Conservation (phyloP, 2,797 vertebrate genomes). For the Siniperca undulata region DNA sequence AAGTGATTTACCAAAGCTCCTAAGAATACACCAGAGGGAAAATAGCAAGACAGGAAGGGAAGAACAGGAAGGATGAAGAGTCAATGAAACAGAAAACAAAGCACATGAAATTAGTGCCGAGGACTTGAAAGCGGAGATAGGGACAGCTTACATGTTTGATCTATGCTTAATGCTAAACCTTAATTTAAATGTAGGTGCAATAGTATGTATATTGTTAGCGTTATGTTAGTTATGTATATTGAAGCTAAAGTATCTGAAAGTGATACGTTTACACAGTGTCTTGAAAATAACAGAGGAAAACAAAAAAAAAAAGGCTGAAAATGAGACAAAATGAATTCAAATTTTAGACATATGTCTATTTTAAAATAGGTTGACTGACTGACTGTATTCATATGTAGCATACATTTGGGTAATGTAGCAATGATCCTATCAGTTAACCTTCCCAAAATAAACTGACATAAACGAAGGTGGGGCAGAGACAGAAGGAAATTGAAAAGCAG, state of each 20-base stretch:
- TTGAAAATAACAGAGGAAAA: not conserved
- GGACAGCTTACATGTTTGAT: not conserved
- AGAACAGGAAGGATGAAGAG: slow-evolving; percentile 68
- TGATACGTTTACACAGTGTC: not conserved
- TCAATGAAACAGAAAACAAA: slow-evolving; percentile 56
- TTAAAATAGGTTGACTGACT: not conserved
- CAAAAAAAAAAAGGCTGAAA: not conserved
- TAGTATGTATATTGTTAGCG: no score
- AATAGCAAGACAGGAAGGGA: slow-evolving; percentile 54
- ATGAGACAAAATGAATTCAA: not conserved
- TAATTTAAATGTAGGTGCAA: not conserved
- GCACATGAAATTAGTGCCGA: slow-evolving; percentile 10
- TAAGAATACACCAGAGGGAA: slow-evolving; percentile 50
- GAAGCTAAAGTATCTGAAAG: not conserved
- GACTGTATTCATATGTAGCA: not conserved
- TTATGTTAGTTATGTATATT: no score
- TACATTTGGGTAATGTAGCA: not conserved
- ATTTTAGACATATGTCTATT: not conserved
- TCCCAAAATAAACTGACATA: slow-evolving; percentile 1
- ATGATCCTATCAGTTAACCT: not conserved
- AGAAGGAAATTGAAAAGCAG: slow-evolving; percentile 19
- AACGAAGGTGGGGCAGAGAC: slow-evolving; percentile 11
- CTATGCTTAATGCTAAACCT: not conserved
- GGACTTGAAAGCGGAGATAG: slow-evolving; percentile 12
- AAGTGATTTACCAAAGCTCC: slow-evolving; percentile 48